phyloP scores from a whole-genome alignment of 2,113 vertebrate genomes.

The Toxostoma redivivum region DNA sequence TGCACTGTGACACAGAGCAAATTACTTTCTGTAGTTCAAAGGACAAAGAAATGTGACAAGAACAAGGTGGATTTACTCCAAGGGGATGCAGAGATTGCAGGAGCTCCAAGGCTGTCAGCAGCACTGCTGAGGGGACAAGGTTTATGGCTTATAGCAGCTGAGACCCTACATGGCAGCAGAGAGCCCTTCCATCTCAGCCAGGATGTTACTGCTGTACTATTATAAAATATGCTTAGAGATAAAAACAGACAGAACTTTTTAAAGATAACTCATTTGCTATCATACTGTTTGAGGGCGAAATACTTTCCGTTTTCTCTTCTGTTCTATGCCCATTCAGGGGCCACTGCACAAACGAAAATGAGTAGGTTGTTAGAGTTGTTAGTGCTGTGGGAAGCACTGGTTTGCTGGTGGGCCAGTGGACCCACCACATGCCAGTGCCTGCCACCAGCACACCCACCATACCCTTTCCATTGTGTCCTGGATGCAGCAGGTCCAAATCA shows the following conservation, averaged over 20 bases:
- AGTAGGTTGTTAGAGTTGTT: not conserved
- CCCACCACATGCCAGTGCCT: no score
- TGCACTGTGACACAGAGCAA: not conserved
- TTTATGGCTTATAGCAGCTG: not conserved
- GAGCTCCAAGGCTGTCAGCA: not conserved
- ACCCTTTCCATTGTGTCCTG: not conserved
- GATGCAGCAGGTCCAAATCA: not conserved
- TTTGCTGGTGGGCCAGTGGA: not conserved
- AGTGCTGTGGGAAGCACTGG: not conserved
- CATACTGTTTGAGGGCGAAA: not conserved
- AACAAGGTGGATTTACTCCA: not conserved
- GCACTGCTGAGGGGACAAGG: not conserved
- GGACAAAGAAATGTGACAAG: not conserved
- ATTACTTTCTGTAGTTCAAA: not conserved
- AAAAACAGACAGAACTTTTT: not conserved
- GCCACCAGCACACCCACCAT: not conserved
- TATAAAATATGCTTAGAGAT: not conserved
- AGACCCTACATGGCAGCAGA: not conserved
- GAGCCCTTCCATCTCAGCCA: accelerated
- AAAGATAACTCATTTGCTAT: not conserved
- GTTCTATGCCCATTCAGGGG: not conserved
- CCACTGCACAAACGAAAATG: not conserved
- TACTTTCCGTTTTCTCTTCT: not conserved
- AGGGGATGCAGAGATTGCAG: not conserved
- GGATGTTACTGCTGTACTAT: not conserved